phyloP scores from a whole-genome alignment of 1,140 invertebrate genomes.

The Homarus americanus region DNA sequence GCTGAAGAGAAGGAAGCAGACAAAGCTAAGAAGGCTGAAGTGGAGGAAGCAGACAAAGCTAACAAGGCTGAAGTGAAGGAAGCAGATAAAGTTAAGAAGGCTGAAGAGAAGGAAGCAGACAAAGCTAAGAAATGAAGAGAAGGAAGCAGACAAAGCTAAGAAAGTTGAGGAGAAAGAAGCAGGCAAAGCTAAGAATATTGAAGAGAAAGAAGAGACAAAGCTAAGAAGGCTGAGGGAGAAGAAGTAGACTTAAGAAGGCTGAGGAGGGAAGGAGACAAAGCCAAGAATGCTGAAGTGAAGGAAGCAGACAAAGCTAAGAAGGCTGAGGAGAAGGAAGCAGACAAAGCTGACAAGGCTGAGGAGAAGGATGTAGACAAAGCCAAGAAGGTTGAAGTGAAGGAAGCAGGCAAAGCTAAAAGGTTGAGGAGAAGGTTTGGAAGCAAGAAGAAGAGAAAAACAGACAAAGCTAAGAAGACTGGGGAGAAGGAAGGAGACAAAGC shows the following conservation, averaged over 20 bases:
- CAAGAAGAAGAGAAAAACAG: neutral
- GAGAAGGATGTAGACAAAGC: slow-evolving; percentile 8
- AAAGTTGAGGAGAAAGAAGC: neutral
- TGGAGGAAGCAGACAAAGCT: neutral
- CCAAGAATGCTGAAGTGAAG: neutral
- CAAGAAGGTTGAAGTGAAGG: neutral
- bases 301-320: neutral
- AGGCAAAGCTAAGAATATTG: neutral
- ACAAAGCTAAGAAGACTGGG: neutral
- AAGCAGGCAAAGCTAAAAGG: neutral
- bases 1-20: neutral
- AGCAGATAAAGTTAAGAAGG: neutral
- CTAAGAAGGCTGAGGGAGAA: neutral
- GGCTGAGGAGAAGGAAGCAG: neutral
- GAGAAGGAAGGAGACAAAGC: neutral
- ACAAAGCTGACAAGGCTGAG: neutral
- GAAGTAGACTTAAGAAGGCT: neutral
- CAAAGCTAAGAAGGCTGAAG: slow-evolving; percentile 1
- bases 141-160: neutral
- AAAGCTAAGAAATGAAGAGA: neutral
- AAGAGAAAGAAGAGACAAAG: neutral
- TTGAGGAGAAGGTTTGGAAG: neutral
- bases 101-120: neutral
- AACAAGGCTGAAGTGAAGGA: neutral
- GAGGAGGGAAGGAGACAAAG: slow-evolving; percentile 3